Base-by-base conservation (phyloP, 2,888 invertebrate species). In the Lasius platythorax region DNA sequence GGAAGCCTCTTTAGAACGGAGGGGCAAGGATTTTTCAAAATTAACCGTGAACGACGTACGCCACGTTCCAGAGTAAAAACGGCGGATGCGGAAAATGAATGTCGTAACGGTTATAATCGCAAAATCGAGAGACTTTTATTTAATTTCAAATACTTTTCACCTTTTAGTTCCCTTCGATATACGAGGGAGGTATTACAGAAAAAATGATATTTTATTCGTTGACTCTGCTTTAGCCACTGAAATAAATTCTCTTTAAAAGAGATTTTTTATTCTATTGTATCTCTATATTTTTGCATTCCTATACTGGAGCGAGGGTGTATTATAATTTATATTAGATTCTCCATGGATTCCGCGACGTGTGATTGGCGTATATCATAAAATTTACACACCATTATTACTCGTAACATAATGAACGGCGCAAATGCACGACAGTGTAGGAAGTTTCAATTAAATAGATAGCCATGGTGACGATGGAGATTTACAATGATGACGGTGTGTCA, bases 1-100 rank as follows among this genome's bases (percentile, higher is more conserved):
- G 40, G 33, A 40, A 73, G 82, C 50, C 76, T 46, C 76, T 87
- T 72, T 81, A 72, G 63, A 81, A 81, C 58, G 68, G 33, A 64
- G n/a, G 66, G 50, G 28, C 56, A n/a, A 30, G 64, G 40, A 28
- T 63, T 75, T 70, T 46, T 63, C 33, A 79, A 85, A 86, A 89
- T 89, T 84, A 73, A 88, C 88, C 88, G 88, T 89, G 83, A 89
- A 86, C 86, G 85, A 87, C 70, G 82, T 84, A 67, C 76, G 82
- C 81, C 30, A 78, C 53, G 82, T 76, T 72, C 63, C 82, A 53
- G 66, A 61, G 23, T 30, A 67, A 75, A 66, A 53, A 53, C 40
- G 83, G 78, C 73, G 74, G 89, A 12, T 30, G 63, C 56, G 61
- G 28, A 28, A n/a, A 50, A 33, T 9, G 50, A 18, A 78, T 40